phyloP scores from a whole-genome alignment of 2,113 vertebrate genomes.

The Sisor rabdophorus region DNA sequence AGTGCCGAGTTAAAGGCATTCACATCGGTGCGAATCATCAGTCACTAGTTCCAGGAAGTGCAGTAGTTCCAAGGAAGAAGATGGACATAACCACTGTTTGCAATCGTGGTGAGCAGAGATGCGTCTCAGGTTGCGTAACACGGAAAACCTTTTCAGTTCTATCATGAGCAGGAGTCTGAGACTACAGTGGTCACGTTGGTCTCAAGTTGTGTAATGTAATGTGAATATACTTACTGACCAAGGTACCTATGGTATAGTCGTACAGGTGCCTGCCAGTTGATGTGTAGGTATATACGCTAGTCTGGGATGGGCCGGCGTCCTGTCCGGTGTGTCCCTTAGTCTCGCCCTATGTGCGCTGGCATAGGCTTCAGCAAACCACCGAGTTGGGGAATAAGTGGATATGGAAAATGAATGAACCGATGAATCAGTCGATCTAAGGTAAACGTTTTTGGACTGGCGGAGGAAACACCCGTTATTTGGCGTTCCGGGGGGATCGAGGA shows the following conservation, averaged over 20 bases:
- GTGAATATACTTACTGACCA: background rate
- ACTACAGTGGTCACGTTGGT: background rate
- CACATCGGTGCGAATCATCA: no score
- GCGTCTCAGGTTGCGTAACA: background rate
- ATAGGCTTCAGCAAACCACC: no score
- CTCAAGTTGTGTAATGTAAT: background rate
- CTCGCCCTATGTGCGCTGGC: no score
- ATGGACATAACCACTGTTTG: background rate
- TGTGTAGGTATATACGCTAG: no score
- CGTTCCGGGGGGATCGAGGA: background rate
- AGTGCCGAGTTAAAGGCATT: no score
- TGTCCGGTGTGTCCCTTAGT: no score
- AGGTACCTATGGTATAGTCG: background rate
- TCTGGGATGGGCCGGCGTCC: no score
- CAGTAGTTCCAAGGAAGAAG: background rate
- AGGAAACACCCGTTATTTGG: background rate
- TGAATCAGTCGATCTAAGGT: no score
- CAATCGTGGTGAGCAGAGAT: background rate
- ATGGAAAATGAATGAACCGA: no score
- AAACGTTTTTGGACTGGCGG: no score
- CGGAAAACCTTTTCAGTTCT: background rate
- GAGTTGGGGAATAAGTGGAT: no score
- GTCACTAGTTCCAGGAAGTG: background rate
- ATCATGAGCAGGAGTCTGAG: background rate
- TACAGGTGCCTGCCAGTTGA: no score